These are phyloP conservation scores for Arion vulgaris DNA, from an alignment of 1,140 invertebrate genomes.

Conservation along the genomic window DNA sequence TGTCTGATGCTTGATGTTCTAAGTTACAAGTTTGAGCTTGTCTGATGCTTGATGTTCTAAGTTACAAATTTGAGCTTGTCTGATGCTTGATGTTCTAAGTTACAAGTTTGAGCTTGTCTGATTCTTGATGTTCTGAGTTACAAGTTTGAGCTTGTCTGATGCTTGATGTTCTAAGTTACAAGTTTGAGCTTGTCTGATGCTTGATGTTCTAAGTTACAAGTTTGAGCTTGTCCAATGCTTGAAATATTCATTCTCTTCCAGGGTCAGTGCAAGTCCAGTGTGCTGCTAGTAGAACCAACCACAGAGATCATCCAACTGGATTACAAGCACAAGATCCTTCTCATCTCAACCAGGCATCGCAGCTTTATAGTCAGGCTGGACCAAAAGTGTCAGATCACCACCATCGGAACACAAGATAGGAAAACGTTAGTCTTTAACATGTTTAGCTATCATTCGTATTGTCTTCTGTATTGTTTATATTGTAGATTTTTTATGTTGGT, in stretches of 20 bases:
- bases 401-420: slow-evolving; percentile 89
- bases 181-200: too few relatives aligned
- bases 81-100: too few relatives aligned
- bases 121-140: too few relatives aligned
- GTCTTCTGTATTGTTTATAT: not conserved
- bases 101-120: too few relatives aligned
- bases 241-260: slow-evolving; percentile 66
- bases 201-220: not conserved
- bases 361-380: slow-evolving; percentile 82
- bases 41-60: too few relatives aligned
- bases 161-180: too few relatives aligned
- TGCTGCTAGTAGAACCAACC: slow-evolving; percentile 87
- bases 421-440: slow-evolving; percentile 79
- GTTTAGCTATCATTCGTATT: too few relatives aligned
- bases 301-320: slow-evolving; percentile 84
- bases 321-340: slow-evolving; percentile 82
- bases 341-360: slow-evolving; percentile 86
- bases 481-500: too few relatives aligned
- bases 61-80: too few relatives aligned
- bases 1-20: too few relatives aligned
- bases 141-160: too few relatives aligned
- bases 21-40: too few relatives aligned
- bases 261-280: slow-evolving; percentile 87
- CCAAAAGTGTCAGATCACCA: slow-evolving; percentile 77
- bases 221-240: not conserved